Percentiles rank a stretch among this genome's conserved stretches.
Conservation (phyloP, 2,797 vertebrate genomes). For the Aldrovandia affinis region DNA sequence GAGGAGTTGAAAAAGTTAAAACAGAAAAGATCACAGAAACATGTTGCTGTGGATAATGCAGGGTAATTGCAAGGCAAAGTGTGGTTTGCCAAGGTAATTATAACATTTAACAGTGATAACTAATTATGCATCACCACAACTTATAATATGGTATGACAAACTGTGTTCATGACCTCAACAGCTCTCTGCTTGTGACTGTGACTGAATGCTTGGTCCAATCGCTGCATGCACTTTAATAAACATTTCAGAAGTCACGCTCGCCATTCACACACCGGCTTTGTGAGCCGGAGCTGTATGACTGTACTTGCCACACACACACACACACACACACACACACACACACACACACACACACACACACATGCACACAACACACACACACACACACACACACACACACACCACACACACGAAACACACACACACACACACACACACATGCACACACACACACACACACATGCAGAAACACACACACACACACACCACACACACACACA, state of each 20-base stretch:
- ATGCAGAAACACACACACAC: not conserved
- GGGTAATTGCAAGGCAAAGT: not conserved
- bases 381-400: not conserved
- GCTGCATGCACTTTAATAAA: not conserved
- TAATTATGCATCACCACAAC: not conserved
- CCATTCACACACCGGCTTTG: not conserved
- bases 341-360: too few species aligned
- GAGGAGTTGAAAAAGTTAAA: not conserved
- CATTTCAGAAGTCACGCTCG: not conserved
- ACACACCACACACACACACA: too few species aligned
- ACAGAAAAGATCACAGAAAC: not conserved
- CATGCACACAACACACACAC: too few species aligned
- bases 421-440: too few species aligned
- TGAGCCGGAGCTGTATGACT: not conserved
- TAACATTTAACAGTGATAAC: conserved; percentile 3
- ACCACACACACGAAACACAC: too few species aligned
- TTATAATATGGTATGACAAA: not conserved
- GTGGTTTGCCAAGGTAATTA: not conserved
- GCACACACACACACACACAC: too few species aligned
- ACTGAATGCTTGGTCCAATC: conserved; percentile 1
- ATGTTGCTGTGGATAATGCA: conserved; percentile 6
- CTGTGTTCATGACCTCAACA: not conserved
- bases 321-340: not conserved
- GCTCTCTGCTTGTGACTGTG: not conserved
- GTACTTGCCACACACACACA: not conserved